A percentile compares a stretch with the other conserved stretches of the same genome.
Conservation (phyloP, 2,888 invertebrate genomes). For the Campopleginae sp. region DNA sequence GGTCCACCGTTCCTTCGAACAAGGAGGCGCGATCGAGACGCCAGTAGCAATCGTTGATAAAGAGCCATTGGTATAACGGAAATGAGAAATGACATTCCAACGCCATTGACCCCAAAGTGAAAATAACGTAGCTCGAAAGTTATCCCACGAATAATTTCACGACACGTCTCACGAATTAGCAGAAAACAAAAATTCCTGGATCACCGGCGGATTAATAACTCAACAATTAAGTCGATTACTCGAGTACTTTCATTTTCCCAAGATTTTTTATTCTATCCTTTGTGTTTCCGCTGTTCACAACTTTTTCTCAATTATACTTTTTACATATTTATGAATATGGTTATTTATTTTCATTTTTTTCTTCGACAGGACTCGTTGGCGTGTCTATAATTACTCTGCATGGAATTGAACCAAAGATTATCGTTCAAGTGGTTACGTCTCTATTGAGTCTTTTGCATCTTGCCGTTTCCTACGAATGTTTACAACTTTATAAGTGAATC, state of each 20-base stretch:
- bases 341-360: conserved; percentile 20
- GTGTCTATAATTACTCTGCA: conserved; percentile 39
- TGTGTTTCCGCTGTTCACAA: conserved; percentile 6
- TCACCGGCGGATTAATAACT: conserved; percentile 33
- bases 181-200: conserved; percentile 9
- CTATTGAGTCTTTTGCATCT: not conserved
- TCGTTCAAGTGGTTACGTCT: conserved; percentile 46
- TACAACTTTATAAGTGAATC: conserved; percentile 5
- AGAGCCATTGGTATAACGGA: not conserved
- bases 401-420: conserved; percentile 48
- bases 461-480: conserved; percentile 5
- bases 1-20: not conserved
- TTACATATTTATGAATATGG: not conserved
- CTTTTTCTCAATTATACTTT: conserved; percentile 29
- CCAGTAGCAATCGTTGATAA: not conserved
- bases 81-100: not conserved
- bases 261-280: conserved; percentile 36
- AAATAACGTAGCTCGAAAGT: conserved; percentile 21
- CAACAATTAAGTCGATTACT: conserved; percentile 23
- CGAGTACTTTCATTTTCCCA: conserved; percentile 52
- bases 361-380: conserved; percentile 7
- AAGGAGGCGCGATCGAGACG: not conserved
- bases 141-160: conserved; percentile 33
- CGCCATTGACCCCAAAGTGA: conserved; percentile 28
- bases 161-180: conserved; percentile 18